Percentiles rank a stretch among this genome's conserved stretches.
These are phyloP conservation scores for Megalonaias nervosa DNA, from an alignment of 1,140 invertebrate species.

Conservation along the genomic window DNA sequence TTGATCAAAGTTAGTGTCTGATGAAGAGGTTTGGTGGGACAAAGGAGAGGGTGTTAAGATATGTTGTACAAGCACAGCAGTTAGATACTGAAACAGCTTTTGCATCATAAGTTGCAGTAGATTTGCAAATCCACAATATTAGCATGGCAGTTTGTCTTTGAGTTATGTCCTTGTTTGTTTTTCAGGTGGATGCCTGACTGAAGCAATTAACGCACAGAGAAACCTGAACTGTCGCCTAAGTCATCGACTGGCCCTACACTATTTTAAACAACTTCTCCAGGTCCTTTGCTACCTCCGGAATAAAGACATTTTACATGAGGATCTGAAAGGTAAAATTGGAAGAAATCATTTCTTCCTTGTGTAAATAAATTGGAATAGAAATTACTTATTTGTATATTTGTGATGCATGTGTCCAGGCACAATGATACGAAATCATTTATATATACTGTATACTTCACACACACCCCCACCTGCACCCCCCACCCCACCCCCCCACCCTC, in stretches of 20 bases:
- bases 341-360: no score
- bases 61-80: no score
- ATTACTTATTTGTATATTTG: neutral
- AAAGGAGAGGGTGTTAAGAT: no score
- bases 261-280: constrained; percentile 59
- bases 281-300: constrained; percentile 54
- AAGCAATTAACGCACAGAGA: constrained; percentile 55
- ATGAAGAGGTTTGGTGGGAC: no score
- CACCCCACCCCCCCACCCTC: neutral
- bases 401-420: neutral
- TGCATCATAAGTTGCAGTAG: no score
- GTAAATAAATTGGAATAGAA: neutral
- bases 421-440: neutral
- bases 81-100: no score
- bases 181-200: constrained; percentile 58
- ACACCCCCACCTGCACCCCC: neutral
- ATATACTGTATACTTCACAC: neutral
- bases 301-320: constrained; percentile 62
- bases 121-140: no score
- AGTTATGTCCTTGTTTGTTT: neutral
- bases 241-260: constrained; percentile 52
- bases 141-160: no score
- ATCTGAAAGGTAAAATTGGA: constrained; percentile 59
- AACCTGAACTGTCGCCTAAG: constrained; percentile 49
- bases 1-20: no score